Evolutionary conservation across 2,113 vertebrate species (phyloP), one percentile per base, ranked within the genome.

Genomic region (Salminus brasiliensis): DNA sequence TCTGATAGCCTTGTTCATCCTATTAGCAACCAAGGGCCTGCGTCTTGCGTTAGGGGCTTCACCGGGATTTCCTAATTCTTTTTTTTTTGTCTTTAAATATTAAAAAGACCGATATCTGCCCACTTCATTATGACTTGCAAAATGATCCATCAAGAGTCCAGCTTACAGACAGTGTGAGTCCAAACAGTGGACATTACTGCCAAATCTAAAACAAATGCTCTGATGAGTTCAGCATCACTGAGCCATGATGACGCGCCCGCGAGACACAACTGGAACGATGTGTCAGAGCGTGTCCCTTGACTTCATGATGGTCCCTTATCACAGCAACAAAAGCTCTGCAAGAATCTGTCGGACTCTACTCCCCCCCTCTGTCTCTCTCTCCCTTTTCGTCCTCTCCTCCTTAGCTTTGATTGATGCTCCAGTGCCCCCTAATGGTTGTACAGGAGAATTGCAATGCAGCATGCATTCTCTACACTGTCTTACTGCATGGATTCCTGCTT

Each of bases 371-470:
- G 2, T 36, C 18, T 36, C 21, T 16, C 30, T 47, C 27, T 23
- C 34, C 43, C n/a, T n/a, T n/a, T n/a, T n/a, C n/a, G n/a, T n/a
- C n/a, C n/a, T 32, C 23, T 45, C 21, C 27, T 21, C 45, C 11
- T 66, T 66, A 12, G 9, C 29, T 9, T 53, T 53, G 21, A 30
- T 53, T 73, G 60, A 55, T 79, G 47, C 60, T 29, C 1, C 29
- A 59, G 11, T 79, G 78, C 59, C 78, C 72, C 69, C 78, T 71
- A 27, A 16, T 66, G 78, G 59, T 21, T 30, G 5, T 9, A 32
- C 12, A 0, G 4, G 32, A 7, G 25, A 73, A 32, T 32, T 73
- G 25, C 78, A 79, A 43, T 79, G 78, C 69, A 79, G 59, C 70
- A 72, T 3, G 34, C 18, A 67, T n/a, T 5, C 53, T 62, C 18